Evolutionary conservation across 1,140 invertebrate genomes (phyloP), one percentile per base, ranked within the genome.

Genomic region (Elymnias hypermnestra): DNA sequence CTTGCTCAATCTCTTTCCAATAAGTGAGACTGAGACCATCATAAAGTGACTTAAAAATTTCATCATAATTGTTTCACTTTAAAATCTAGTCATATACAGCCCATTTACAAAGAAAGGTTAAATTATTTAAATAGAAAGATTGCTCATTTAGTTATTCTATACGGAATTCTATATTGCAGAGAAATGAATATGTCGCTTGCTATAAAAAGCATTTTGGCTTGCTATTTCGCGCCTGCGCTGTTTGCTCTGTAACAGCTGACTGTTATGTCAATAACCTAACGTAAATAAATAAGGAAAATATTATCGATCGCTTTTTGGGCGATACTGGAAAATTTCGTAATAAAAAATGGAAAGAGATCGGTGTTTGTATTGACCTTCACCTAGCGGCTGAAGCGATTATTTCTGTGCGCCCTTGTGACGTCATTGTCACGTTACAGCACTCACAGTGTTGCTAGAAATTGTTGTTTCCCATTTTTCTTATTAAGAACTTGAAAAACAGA

Each of bases 401-500:
- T 81, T 78, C 63, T 72, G 75, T 58, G 49, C 60, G 79, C 57
- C 73, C 75, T 81, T 72, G 76, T 81, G 72, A 83, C 70, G 76
- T 79, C 65, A 75, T 47, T 63, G 60, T 73, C 66, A 74, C 69
- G 63, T 68, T 75, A 59, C 57, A 49, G 35, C 39, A 41, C 5
- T 14, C 10, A 5, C 9, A 19, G 61, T 69, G 63, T 78, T 76
- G 74, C 67, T 57, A 71, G 35, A 17, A 10, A n/a, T 15, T 9
- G 13, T 17, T 40, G 14, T 26, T 26, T 2, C 18, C 15, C 10
- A 22, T 6, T 26, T 17, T 28, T 17, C 9, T n/a, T n/a, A n/a
- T n/a, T n/a, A n/a, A n/a, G n/a, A n/a, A n/a, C n/a, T n/a, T n/a
- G n/a, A n/a, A n/a, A n/a, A n/a, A n/a, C n/a, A n/a, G n/a, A n/a